Percentiles rank a stretch among this genome's conserved stretches.
phyloP scores from a whole-genome alignment of 2,888 invertebrate genomes.

The Argynnis bischoffii region DNA sequence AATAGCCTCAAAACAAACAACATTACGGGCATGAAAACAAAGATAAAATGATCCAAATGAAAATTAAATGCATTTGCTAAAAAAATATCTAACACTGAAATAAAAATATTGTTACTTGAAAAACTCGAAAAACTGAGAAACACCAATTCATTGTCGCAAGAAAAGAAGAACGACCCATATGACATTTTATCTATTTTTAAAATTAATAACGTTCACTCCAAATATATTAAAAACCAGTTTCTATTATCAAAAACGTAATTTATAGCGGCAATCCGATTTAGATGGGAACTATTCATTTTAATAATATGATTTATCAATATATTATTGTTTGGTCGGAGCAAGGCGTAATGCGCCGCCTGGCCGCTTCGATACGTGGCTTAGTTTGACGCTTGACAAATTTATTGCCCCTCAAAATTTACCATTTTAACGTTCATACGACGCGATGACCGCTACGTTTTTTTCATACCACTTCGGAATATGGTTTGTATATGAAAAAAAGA shows the following conservation, averaged over 20 bases:
- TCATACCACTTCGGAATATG: constrained; percentile 17
- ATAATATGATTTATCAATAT: constrained; percentile 47
- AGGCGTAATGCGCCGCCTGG: constrained; percentile 56
- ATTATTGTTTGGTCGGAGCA: constrained; percentile 46
- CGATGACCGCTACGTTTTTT: constrained; percentile 25
- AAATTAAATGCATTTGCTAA: no score
- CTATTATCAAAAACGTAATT: constrained; percentile 28
- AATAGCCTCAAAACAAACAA: no score
- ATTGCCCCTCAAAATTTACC: constrained; percentile 75
- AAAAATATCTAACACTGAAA: no score
- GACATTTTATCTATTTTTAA: no score
- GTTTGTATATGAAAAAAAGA: background rate
- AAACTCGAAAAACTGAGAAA: no score
- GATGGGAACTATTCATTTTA: constrained; percentile 38
- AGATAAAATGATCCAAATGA: no score
- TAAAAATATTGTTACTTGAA: no score
- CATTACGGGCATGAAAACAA: no score
- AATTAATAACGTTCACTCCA: background rate
- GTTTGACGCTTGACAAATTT: constrained; percentile 79
- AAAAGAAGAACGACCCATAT: no score
- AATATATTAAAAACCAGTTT: constrained; percentile 1
- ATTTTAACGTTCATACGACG: constrained; percentile 48
- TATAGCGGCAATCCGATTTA: constrained; percentile 40
- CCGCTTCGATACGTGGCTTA: constrained; percentile 78
- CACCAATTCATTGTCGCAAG: no score